Base-by-base conservation (phyloP, 2,888 invertebrate genomes). In the Stenurella melanura region DNA sequence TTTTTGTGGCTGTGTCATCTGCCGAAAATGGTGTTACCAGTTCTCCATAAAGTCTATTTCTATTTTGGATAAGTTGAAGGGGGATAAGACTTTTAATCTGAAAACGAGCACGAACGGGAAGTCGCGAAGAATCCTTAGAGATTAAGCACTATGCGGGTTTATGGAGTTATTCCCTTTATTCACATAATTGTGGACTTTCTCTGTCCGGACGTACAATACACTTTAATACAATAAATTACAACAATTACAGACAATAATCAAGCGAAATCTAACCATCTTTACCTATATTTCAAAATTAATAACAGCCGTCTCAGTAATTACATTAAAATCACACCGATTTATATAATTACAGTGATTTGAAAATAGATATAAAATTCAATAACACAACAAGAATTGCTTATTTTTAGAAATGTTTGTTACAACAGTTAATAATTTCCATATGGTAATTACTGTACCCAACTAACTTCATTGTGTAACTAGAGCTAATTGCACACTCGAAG, bases 391-490 rank as follows among this genome's bases (percentile, higher is more conserved):
- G 77, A 77, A 67, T 71, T 56, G 71, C 71, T 70, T 77, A 77
- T 79, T 79, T 71, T 77, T 74, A 77, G 69, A 79, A 79, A 77
- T 75, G 26, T 61, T 56, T 58, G 74, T 79, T 79, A 77, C 77
- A 70, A 76, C 77, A 77, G 57, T 38, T 67, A 18, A 57, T 67
- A 66, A 80, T 76, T 73, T 78, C 76, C 74, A 73, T 80, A 73
- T 76, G 75, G 68, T 80, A 80, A 80, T 80, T 78, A 64, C 77
- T 58, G 71, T 74, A 76, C 61, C 74, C 74, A 74, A 76, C 68
- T 30, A 74, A 75, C 60, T 76, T 64, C 71, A 82, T 82, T 83
- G 81, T 82, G 83, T 77, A 83, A 83, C 78, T 77, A 74, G 78
- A 74, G 77, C 76, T 81, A 81, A 82, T 82, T 83, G 75, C 78